Evolutionary conservation across 2,113 vertebrate genomes (phyloP).

Genomic region (Dolichotis patagonum): DNA sequence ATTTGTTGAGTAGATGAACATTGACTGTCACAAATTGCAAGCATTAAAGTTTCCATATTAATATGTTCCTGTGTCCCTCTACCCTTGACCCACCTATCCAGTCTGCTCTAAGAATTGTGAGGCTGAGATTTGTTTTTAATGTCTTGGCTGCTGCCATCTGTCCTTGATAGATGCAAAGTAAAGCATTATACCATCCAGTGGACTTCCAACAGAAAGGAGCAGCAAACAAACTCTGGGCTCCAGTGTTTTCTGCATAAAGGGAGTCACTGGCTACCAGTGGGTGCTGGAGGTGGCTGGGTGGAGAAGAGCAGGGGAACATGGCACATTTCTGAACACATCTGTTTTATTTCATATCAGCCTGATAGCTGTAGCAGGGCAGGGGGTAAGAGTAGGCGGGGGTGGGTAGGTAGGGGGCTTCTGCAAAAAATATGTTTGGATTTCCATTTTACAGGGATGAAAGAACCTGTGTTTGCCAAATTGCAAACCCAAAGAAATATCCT

Average conservation of each 20-base stretch:
- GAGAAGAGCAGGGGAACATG: conserved; percentile 66
- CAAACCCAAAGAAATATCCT: conserved; percentile 55
- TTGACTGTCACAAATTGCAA: conserved; percentile 67
- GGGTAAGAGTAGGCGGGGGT: not conserved
- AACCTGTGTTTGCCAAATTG: conserved; percentile 65
- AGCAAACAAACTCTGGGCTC: conserved; percentile 60
- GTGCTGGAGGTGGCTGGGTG: not conserved
- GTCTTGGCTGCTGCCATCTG: conserved; percentile 78
- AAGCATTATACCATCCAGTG: conserved; percentile 68
- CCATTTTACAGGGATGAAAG: conserved; percentile 77
- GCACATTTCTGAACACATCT: conserved; percentile 83
- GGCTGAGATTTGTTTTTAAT: conserved; percentile 58
- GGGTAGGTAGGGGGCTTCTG: conserved; percentile 76
- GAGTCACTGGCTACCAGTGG: conserved; percentile 70
- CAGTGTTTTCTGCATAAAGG: conserved; percentile 13
- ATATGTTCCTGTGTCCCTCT: conserved; percentile 60
- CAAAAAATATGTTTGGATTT: conserved; percentile 83
- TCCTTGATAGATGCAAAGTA: conserved; percentile 53
- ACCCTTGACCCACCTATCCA: not conserved
- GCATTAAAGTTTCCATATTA: conserved; percentile 73
- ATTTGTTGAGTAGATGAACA: conserved; percentile 64
- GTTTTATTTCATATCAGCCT: conserved; percentile 84
- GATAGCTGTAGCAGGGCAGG: conserved; percentile 77
- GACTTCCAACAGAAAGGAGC: conserved; percentile 71
- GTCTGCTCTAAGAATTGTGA: conserved; percentile 64